phyloP scores from a whole-genome alignment of 2,888 invertebrate species.

The Spodoptera littoralis region DNA sequence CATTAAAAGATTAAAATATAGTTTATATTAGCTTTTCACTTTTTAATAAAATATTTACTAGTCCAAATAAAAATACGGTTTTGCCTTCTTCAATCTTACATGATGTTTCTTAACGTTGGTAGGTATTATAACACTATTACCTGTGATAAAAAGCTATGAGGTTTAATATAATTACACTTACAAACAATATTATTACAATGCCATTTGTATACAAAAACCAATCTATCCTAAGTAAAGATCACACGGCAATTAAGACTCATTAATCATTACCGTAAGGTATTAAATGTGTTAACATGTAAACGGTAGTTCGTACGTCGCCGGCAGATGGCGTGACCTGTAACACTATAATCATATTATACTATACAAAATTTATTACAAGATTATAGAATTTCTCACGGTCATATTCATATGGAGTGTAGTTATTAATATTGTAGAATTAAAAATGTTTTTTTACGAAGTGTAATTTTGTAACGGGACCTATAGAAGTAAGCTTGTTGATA shows the following conservation, averaged over 20 bases:
- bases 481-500: neutral
- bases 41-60: no score
- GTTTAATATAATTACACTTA: no score
- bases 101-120: neutral
- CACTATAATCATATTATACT: constrained; percentile 29
- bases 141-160: no score
- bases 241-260: constrained; percentile 44
- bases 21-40: no score
- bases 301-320: constrained; percentile 41
- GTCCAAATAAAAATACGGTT: no score
- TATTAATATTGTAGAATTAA: constrained; percentile 31
- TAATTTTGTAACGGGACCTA: no score
- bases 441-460: constrained; percentile 9
- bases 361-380: constrained; percentile 43
- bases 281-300: constrained; percentile 33
- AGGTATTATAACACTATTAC: no score
- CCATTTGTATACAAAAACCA: constrained; percentile 11
- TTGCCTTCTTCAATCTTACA: no score
- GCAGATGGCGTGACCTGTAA: constrained; percentile 42
- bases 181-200: neutral
- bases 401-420: constrained; percentile 39
- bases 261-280: constrained; percentile 38
- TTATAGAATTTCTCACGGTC: constrained; percentile 44
- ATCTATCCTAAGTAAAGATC: constrained; percentile 18
- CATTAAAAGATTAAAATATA: no score